These are phyloP conservation scores for Neoseiulus cucumeris DNA, from an alignment of 1,140 invertebrate species.

Conservation along the genomic window DNA sequence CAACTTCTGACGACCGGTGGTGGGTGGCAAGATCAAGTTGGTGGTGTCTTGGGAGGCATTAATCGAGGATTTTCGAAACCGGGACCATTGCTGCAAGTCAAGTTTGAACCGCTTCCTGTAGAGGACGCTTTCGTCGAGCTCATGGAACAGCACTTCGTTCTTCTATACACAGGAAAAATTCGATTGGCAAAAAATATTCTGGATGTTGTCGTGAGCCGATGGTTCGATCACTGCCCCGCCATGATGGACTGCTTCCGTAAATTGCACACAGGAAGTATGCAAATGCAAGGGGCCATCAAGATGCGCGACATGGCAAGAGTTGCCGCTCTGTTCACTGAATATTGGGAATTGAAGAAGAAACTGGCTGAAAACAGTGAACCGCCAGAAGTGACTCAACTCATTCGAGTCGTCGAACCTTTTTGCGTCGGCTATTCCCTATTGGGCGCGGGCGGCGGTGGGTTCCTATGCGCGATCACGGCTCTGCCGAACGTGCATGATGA, in stretches of 20 bases:
- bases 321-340: slow-evolving; percentile 26
- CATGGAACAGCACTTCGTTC: slow-evolving; percentile 28
- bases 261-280: slow-evolving; percentile 32
- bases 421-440: slow-evolving; percentile 25
- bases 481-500: slow-evolving; percentile 18
- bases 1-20: slow-evolving; percentile 36
- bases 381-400: slow-evolving; percentile 24
- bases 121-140: slow-evolving; percentile 21
- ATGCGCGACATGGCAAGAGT: slow-evolving; percentile 26
- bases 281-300: slow-evolving; percentile 28
- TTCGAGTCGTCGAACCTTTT: slow-evolving; percentile 23
- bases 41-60: slow-evolving; percentile 31
- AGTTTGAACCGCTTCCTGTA: slow-evolving; percentile 24
- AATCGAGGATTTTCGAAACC: slow-evolving; percentile 27
- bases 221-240: background rate
- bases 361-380: slow-evolving; percentile 34
- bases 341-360: slow-evolving; percentile 32
- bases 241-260: slow-evolving; percentile 30
- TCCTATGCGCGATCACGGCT: slow-evolving; percentile 28
- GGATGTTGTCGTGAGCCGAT: slow-evolving; percentile 23
- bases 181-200: slow-evolving; percentile 34
- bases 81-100: slow-evolving; percentile 26
- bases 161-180: slow-evolving; percentile 37
- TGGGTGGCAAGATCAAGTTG: slow-evolving; percentile 38
- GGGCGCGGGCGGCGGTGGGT: slow-evolving; percentile 33